Conservation (phyloP, 1,140 invertebrate species). For the Zaprionus lachaisei region DNA sequence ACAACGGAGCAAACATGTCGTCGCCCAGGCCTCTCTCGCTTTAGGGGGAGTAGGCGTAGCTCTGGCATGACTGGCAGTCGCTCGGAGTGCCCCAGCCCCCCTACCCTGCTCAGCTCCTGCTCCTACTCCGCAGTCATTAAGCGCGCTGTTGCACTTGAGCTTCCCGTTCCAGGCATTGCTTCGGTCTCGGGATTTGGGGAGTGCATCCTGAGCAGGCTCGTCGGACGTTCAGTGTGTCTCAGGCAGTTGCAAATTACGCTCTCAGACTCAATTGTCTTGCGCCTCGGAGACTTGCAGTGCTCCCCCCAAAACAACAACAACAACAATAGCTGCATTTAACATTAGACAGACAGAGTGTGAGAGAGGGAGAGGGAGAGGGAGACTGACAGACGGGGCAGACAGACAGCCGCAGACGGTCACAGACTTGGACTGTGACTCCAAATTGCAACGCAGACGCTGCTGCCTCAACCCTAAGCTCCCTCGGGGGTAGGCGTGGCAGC, state of each 20-base stretch:
- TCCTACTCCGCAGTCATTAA: slow-evolving; percentile 63
- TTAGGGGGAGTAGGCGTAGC: slow-evolving; percentile 46
- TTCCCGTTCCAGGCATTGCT: background rate
- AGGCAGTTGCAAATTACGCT: slow-evolving; percentile 82
- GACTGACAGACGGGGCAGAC: slow-evolving; percentile 2
- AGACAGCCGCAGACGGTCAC: slow-evolving; percentile 51
- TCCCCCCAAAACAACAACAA: slow-evolving; percentile 38
- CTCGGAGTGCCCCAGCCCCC: background rate
- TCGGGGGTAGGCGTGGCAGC: slow-evolving; percentile 53
- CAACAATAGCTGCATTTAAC: slow-evolving; percentile 78
- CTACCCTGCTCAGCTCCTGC: background rate
- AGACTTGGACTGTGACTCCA: slow-evolving; percentile 16
- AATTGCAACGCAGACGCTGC: slow-evolving; percentile 36
- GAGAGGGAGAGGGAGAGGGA: background rate
- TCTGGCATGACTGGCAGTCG: slow-evolving; percentile 53
- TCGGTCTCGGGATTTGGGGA: slow-evolving; percentile 46
- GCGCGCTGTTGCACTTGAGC: slow-evolving; percentile 63
- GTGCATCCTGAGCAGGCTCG: slow-evolving; percentile 62
- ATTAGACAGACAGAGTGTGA: slow-evolving; percentile 62
- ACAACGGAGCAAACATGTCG: slow-evolving; percentile 68
- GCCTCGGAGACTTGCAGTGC: slow-evolving; percentile 60
- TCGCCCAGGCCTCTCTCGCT: background rate
- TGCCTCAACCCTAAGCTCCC: background rate
- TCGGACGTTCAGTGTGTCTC: slow-evolving; percentile 49
- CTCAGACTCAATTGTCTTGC: slow-evolving; percentile 81